Evolutionary conservation across 2,113 vertebrate genomes (phyloP).

Genomic region (Notarius quadriscutis): DNA sequence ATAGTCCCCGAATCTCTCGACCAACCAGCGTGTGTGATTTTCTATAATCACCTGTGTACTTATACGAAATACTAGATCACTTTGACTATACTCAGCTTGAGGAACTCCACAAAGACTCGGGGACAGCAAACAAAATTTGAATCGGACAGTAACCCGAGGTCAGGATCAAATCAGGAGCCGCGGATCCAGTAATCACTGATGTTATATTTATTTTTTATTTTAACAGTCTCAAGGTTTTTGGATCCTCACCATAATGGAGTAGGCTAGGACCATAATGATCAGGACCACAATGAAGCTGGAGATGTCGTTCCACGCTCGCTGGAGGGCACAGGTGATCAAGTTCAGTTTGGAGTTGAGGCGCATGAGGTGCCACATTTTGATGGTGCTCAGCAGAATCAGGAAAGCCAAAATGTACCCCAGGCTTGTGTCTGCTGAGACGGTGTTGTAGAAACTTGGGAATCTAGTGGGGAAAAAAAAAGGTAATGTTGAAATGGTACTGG

Average conservation of each 20-base stretch:
- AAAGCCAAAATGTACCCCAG: slow-evolving; percentile 93
- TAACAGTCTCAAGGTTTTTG: background rate
- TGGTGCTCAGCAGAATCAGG: slow-evolving; percentile 86
- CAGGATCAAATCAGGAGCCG: background rate
- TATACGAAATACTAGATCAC: background rate
- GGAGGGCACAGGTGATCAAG: slow-evolving; percentile 88
- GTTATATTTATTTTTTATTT: too few species aligned
- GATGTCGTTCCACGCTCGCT: slow-evolving; percentile 90
- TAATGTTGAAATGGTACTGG: background rate
- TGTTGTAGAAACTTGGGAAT: slow-evolving; percentile 81
- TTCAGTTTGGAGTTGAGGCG: slow-evolving; percentile 91
- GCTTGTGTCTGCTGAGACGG: slow-evolving; percentile 80
- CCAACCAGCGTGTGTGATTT: too few species aligned
- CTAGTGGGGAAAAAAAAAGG: background rate
- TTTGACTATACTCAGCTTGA: background rate
- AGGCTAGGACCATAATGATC: slow-evolving; percentile 88
- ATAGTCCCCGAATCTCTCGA: too few species aligned
- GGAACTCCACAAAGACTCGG: background rate
- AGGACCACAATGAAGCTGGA: slow-evolving; percentile 87
- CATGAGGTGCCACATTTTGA: slow-evolving; percentile 94
- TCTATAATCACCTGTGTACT: too few species aligned
- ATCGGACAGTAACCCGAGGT: background rate
- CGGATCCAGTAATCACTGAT: too few species aligned
- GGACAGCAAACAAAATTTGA: background rate
- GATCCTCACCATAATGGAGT: slow-evolving; percentile 85